Evolutionary conservation across 2,113 vertebrate genomes (phyloP), one percentile per base, ranked within the genome.

Genomic region (Daphoenositta chrysoptera): DNA sequence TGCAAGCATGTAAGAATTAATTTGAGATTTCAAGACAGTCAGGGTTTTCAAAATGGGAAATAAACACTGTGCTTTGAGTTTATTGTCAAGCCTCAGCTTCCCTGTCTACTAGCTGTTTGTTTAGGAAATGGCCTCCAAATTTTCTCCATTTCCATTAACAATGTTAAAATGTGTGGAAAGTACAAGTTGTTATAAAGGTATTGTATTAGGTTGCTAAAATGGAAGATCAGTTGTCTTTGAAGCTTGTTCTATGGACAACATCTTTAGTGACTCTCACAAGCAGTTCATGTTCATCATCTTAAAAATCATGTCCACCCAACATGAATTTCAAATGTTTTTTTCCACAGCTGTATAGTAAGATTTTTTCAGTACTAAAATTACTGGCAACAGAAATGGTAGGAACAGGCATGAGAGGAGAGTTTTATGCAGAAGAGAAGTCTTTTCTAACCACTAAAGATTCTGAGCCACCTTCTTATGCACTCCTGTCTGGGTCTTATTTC

Each of bases 51-150:
- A 50, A 80, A 33, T 3, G 16, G 30, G 47, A 54, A 91, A 80
- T 42, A 63, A 83, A 20, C 2, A 3, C 4, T 31, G 17, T 3
- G 1, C 18, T 89, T 72, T 42, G 23, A 7, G 33, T 70, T 89
- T 71, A 35, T 39, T 53, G 12, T 70, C 77, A 45, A 65, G 7
- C n/a, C 26, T 89, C 63, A 58, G 16, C 17, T 79, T 81, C 35
- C 3, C 0, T 16, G 11, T 45, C 24, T 53, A 23, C 28, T 16
- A 30, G 39, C 3, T 1, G 5, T 23, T 16, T n/a, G 8, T 58
- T 66, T 48, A 66, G 64, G n/a, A 80, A 60, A 66, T 7, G 3
- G 19, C 13, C 23, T 88, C 50, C 30, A 47, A 30, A 42, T 58
- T 66, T 35, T 47, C 33, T 81, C 35, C 1, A 2, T 66, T 23